Conservation (phyloP, 2,888 invertebrate genomes). For the Cosmia pyralina region DNA sequence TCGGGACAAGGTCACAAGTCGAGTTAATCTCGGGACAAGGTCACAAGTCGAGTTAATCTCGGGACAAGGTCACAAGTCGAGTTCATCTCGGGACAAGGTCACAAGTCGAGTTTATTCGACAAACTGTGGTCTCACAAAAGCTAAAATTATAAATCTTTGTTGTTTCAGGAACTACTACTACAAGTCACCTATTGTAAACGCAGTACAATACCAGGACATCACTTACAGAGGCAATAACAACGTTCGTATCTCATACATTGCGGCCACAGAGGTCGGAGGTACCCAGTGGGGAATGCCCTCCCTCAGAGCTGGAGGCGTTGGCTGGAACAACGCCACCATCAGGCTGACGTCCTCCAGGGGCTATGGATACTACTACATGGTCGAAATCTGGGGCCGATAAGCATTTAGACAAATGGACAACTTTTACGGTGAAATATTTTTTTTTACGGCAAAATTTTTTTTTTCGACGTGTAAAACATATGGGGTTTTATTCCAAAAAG, state of each 20-base stretch:
- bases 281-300: slow-evolving; percentile 76
- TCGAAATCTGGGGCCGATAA: slow-evolving; percentile 81
- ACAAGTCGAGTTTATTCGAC: not conserved
- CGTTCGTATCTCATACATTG: slow-evolving; percentile 75
- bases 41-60: no score
- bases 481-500: not conserved
- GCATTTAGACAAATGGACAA: not conserved
- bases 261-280: slow-evolving; percentile 76
- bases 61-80: no score
- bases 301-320: slow-evolving; percentile 73
- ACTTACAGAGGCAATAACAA: slow-evolving; percentile 74
- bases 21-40: no score
- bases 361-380: slow-evolving; percentile 79
- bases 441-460: not conserved
- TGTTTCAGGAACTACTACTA: slow-evolving; percentile 58
- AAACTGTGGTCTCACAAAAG: not conserved
- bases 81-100: not conserved
- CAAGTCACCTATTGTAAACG: slow-evolving; percentile 69
- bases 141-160: not conserved
- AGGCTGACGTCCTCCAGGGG: slow-evolving; percentile 76
- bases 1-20: not conserved
- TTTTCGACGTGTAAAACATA: not conserved
- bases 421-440: no score
- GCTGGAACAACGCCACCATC: slow-evolving; percentile 74
- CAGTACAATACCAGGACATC: slow-evolving; percentile 79